Percentiles rank a stretch among this genome's conserved stretches.
These are phyloP conservation scores for Montipora cactus DNA, from an alignment of 64 coral and sea anemone genomes.

Conservation along the genomic window DNA sequence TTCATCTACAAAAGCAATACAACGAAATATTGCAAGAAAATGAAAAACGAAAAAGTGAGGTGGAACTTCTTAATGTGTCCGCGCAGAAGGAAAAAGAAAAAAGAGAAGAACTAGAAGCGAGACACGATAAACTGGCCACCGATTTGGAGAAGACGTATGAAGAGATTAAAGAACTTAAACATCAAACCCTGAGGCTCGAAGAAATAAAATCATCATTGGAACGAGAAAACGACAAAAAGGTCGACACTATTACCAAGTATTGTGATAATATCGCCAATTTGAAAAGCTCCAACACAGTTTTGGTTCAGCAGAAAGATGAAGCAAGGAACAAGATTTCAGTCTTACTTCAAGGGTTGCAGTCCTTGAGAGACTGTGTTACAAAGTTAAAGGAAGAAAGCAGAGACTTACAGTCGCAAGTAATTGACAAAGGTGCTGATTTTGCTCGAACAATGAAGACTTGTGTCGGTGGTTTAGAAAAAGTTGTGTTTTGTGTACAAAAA, in stretches of 20 bases:
- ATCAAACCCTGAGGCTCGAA: not conserved
- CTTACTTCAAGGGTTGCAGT: constrained; percentile 38
- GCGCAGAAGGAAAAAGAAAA: constrained; percentile 26
- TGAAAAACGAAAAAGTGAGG: constrained; percentile 23
- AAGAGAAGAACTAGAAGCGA: constrained; percentile 13
- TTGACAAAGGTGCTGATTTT: constrained; percentile 57
- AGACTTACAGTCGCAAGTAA: constrained; percentile 49
- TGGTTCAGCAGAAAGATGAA: not conserved
- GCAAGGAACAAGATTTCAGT: constrained; percentile 17
- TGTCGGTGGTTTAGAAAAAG: constrained; percentile 49
- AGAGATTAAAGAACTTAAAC: constrained; percentile 10
- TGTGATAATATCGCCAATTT: constrained; percentile 17
- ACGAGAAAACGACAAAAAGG: constrained; percentile 43
- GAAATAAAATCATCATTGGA: not conserved
- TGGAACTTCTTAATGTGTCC: not conserved
- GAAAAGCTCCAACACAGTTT: not conserved
- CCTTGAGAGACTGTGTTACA: constrained; percentile 46
- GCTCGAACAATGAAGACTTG: constrained; percentile 40
- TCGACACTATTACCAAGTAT: not conserved
- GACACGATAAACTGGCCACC: constrained; percentile 1
- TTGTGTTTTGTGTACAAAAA: constrained; percentile 16
- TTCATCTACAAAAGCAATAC: constrained; percentile 60
- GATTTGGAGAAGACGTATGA: not conserved
- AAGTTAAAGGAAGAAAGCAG: constrained; percentile 52
- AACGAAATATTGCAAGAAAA: constrained; percentile 60